These are phyloP conservation scores for Spondyliosoma cantharus DNA, from an alignment of 2,797 vertebrate species.

Conservation along the genomic window DNA sequence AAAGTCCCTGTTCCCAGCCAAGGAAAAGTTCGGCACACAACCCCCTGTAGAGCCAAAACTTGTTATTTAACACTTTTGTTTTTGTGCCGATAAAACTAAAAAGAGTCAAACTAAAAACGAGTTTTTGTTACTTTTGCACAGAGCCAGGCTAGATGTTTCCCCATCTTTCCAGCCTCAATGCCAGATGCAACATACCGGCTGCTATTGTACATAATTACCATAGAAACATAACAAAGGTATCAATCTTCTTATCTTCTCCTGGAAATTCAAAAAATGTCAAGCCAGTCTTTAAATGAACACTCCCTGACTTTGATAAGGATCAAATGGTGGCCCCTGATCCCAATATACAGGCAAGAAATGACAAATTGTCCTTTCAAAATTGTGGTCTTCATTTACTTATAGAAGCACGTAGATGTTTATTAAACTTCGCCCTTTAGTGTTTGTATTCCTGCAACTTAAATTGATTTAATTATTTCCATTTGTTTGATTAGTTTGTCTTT, in stretches of 20 bases:
- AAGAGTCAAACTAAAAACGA: background rate
- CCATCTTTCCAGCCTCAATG: background rate
- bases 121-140: background rate
- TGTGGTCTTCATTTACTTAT: background rate
- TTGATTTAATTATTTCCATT: conserved; percentile 4
- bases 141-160: background rate
- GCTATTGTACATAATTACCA: background rate
- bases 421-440: background rate
- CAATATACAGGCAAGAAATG: too few species aligned
- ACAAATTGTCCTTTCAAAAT: background rate
- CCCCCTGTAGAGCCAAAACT: background rate
- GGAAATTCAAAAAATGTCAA: background rate
- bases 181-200: background rate
- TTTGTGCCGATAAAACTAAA: background rate
- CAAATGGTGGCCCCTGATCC: background rate
- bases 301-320: background rate
- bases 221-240: background rate
- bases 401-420: background rate
- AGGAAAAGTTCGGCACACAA: background rate
- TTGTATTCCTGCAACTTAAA: background rate
- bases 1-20: background rate
- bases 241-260: background rate
- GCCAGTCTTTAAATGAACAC: too few species aligned
- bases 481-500: conserved; percentile 25
- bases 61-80: background rate